A percentile compares a stretch with the other conserved stretches of the same genome.
These are phyloP conservation scores for Iphiclides podalirius DNA, from an alignment of 2,888 invertebrate genomes.

Conservation along the genomic window DNA sequence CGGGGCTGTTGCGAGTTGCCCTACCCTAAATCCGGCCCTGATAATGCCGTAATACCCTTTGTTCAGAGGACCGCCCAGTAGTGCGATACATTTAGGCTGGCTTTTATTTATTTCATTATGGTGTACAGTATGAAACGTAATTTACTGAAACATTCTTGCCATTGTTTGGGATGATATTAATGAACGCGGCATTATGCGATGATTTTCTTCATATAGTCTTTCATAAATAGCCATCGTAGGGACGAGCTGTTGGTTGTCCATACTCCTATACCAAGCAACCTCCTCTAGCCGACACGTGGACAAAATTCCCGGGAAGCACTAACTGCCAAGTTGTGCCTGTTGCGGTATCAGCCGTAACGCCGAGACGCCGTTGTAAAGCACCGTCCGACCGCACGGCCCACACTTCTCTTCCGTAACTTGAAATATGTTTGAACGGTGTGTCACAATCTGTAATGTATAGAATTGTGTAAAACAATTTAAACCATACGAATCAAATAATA, in stretches of 20 bases:
- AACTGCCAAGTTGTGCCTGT: conserved; percentile 89
- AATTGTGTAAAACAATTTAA: conserved; percentile 6
- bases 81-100: too few species aligned
- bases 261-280: conserved; percentile 35
- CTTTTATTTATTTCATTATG: too few species aligned
- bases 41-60: too few species aligned
- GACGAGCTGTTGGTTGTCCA: background rate
- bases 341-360: conserved; percentile 85
- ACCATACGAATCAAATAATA: conserved; percentile 5
- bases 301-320: conserved; percentile 78
- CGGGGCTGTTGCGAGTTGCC: too few species aligned
- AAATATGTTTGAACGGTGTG: conserved; percentile 84
- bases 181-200: too few species aligned
- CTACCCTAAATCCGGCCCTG: too few species aligned
- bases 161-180: too few species aligned
- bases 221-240: background rate
- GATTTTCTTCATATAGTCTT: background rate
- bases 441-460: conserved; percentile 65
- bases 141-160: too few species aligned
- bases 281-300: conserved; percentile 60
- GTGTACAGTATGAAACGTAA: too few species aligned
- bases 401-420: conserved; percentile 84
- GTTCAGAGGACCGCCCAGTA: too few species aligned
- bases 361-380: conserved; percentile 84
- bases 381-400: conserved; percentile 89